Base-by-base conservation (phyloP, 2,113 vertebrate species). In the Varanus salvator region DNA sequence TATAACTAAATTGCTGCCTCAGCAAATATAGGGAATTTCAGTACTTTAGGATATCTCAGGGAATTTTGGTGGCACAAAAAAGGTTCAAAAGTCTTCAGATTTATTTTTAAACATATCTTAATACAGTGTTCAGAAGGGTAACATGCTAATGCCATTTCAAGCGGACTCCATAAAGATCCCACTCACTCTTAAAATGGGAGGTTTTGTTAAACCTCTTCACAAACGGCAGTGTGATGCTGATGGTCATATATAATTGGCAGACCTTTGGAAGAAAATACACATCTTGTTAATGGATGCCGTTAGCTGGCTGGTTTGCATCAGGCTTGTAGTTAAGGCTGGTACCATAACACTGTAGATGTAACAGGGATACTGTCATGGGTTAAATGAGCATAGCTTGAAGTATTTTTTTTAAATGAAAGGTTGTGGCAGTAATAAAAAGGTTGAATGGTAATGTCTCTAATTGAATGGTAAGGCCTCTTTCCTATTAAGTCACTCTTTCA, bases 401-500 rank as follows among this genome's bases (percentile, higher is more conserved):
- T 97, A 97, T 97, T 97, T 96, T 97, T 97, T 97, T 97, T 92
- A 38, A 71, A 94, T 97, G 97, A 97, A 97, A 97, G 97, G 97
- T 97, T 97, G 97, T 97, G 96, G 95, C 96, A 97, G 96, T 97
- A 98, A 98, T 98, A 97, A 97, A 97, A 98, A 98, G 97, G 97
- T 97, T 98, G 97, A 97, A 97, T 97, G 96, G 95, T 97, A 97
- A 97, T 97, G 97, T 95, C 96, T 97, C 96, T 98, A 98, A 98
- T 97, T 97, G 97, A 97, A 97, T 93, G 96, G 97, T 97, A 97
- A 97, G 96, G 95, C 96, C 94, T 97, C 95, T 97, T 97, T 97
- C 97, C 95, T 97, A 96, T 97, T 97, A 98, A 98, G 98, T 98
- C 97, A 97, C 97, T 98, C 98, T 98, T 98, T 98, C 98, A 98